Evolutionary conservation across 2,888 invertebrate genomes (phyloP).

Genomic region (Lithophane ornitopus): DNA sequence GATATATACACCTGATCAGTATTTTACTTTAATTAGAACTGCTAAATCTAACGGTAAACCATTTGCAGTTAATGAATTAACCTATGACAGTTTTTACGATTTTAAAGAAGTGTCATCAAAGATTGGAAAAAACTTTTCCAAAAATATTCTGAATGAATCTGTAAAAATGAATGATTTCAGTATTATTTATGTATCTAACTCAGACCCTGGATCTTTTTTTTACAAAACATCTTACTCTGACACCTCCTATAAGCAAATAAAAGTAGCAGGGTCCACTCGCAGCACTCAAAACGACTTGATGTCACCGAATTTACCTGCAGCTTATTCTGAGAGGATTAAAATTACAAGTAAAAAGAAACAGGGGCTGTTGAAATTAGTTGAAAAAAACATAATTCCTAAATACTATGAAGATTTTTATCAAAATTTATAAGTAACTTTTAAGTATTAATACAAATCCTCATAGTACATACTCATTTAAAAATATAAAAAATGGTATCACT

Average conservation of each 20-base stretch:
- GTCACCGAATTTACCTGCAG: conserved; percentile 41
- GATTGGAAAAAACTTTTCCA: conserved; percentile 46
- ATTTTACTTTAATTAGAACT: conserved; percentile 28
- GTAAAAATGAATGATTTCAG: conserved; percentile 47
- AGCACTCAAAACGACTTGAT: conserved; percentile 46
- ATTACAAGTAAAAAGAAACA: too few relatives aligned
- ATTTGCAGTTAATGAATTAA: conserved; percentile 10
- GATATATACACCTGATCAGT: conserved; percentile 11
- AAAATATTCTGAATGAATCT: conserved; percentile 38
- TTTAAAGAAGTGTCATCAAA: conserved; percentile 45
- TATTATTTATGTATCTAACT: conserved; percentile 36
- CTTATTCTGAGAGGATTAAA: too few relatives aligned
- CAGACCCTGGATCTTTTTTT: conserved; percentile 16
- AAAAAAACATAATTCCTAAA: conserved; percentile 48
- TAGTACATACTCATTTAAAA: not conserved
- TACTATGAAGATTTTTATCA: conserved; percentile 47
- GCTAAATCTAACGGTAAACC: conserved; percentile 21
- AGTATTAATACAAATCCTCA: conserved; percentile 16
- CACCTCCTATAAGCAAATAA: conserved; percentile 45
- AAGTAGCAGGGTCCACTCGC: not conserved
- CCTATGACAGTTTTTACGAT: conserved; percentile 13
- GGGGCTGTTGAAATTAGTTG: conserved; percentile 42
- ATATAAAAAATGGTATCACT: too few relatives aligned
- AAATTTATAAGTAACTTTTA: conserved; percentile 42
- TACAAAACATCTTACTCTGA: conserved; percentile 20